phyloP scores from a whole-genome alignment of 2,797 vertebrate genomes.

The Macropus fuliginosus region DNA sequence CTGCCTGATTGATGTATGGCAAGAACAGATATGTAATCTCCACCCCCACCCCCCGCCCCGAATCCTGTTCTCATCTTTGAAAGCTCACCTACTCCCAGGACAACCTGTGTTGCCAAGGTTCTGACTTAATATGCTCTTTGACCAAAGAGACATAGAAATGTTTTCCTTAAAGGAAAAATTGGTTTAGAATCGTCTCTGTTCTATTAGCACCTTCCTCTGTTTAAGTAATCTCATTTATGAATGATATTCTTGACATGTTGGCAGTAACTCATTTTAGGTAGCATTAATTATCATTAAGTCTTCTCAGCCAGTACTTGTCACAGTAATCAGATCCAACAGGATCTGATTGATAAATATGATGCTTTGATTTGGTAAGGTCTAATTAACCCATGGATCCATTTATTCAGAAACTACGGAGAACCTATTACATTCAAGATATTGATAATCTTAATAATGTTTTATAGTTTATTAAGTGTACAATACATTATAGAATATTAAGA shows the following conservation, averaged over 20 bases:
- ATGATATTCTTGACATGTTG: neutral
- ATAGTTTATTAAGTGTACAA: neutral
- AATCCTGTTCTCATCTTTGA: neutral
- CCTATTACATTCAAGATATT: neutral
- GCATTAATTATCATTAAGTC: neutral
- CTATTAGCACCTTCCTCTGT: neutral
- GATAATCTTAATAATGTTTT: neutral
- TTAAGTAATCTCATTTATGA: neutral
- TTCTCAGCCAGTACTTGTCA: neutral
- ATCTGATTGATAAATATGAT: neutral
- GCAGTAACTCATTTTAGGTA: neutral
- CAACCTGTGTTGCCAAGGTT: neutral
- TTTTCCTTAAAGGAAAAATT: neutral
- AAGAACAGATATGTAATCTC: neutral
- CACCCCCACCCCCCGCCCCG: fast-evolving
- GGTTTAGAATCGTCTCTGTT: neutral
- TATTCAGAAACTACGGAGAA: neutral
- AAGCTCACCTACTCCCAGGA: neutral
- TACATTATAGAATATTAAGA: neutral
- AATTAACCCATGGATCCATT: neutral
- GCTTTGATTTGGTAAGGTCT: neutral
- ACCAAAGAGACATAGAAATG: neutral
- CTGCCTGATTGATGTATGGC: neutral
- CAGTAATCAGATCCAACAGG: neutral
- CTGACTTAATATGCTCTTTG: neutral